Conservation (phyloP, 2,888 invertebrate species). For the Meiosimyza platycephala region DNA sequence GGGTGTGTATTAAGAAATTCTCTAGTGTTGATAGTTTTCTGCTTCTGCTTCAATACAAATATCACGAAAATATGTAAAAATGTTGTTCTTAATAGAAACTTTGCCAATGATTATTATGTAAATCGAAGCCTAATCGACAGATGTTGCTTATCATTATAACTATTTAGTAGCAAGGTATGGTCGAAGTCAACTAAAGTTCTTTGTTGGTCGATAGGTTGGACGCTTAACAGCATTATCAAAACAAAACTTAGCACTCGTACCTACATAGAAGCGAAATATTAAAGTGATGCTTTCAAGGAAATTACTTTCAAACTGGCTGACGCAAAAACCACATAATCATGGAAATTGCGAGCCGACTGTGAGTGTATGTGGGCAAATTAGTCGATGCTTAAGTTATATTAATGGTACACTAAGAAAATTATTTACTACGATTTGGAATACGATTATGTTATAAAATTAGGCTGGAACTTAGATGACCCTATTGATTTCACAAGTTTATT, state of each 20-base stretch:
- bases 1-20: too few species aligned
- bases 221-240: background rate
- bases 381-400: background rate
- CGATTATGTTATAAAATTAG: too few species aligned
- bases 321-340: slow-evolving; percentile 21
- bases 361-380: slow-evolving; percentile 8
- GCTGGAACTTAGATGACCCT: too few species aligned
- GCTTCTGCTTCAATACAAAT: too few species aligned
- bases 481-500: too few species aligned
- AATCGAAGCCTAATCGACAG: slow-evolving; percentile 24
- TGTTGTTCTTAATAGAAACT: too few species aligned
- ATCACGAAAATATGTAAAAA: too few species aligned
- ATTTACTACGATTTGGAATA: too few species aligned
- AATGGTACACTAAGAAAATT: background rate
- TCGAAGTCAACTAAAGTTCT: background rate
- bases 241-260: background rate
- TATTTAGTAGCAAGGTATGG: background rate
- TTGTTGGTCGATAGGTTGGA: too few species aligned
- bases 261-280: slow-evolving; percentile 9
- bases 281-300: slow-evolving; percentile 5
- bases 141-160: background rate
- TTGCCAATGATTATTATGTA: slow-evolving; percentile 14
- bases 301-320: slow-evolving; percentile 10
- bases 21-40: too few species aligned
- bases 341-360: slow-evolving; percentile 14